A percentile compares a stretch with the other conserved stretches of the same genome.
Conservation (phyloP, 2,113 vertebrate species). For the Bos taurus region ARS-UCD2.0 NC_037344.1:3127501-3128000, state of each 20-base stretch:
- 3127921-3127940: background rate
- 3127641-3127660: background rate
- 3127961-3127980: background rate
- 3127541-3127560: accelerated
- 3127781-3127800: background rate
- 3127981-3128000: background rate
- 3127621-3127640: background rate
- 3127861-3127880: background rate
- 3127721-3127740: background rate
- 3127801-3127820: background rate
- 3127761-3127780: background rate
- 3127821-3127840: background rate
- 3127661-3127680: background rate
- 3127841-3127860: background rate
- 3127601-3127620: background rate
- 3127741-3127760: background rate
- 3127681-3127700: background rate
- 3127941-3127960: background rate
- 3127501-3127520: background rate
- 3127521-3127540: background rate
- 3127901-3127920: background rate
- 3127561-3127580: background rate
- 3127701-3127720: background rate
- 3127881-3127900: too few species aligned
- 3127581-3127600: background rate